Evolutionary conservation across 1,140 invertebrate genomes (phyloP), one percentile per base, ranked within the genome.

Genomic region (Belonocnema kinseyi): DNA sequence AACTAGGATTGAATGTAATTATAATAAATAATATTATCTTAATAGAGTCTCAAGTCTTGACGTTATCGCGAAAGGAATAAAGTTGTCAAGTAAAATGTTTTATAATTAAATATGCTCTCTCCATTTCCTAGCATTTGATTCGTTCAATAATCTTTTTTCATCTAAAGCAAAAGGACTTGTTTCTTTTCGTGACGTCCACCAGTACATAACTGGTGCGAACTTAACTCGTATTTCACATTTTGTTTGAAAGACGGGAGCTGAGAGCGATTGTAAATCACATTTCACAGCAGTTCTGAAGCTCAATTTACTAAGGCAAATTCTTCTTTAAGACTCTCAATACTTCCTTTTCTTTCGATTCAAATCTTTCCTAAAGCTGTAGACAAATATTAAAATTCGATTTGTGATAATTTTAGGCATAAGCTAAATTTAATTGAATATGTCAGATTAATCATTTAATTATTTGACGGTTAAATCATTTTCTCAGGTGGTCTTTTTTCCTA

Each of bases 251-350:
- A 56, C 73, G 73, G 58, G 53, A 75, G 73, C 53, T 75, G 58
- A 75, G 53, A 56, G 46, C 53, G 52, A 46, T 54, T 58, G 50
- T 77, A 56, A 54, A 56, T 77, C 71, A 77, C 58, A 77, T 77
- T 77, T 77, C 66, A 72, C 70, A 77, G 51, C 61, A 77, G 70
- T 71, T 70, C 61, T 50, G 50, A 52, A 70, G 71, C 75, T 77
- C 76, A 77, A 73, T 77, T 77, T 77, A 54, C 76, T 73, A 77
- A 77, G 54, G 70, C 53, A 77, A 77, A 73, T 53, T 73, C 50
- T 61, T 72, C 53, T 75, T 58, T 26, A 58, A 8, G 19, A 17
- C 19, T 12, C 56, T 58, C 40, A 46, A 46, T 11, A 46, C 40
- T 54, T 66, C 46, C 70, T 76, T n/a, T 70, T 75, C 11, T 7